These are phyloP conservation scores for Nothobranchius kuhntae DNA, from an alignment of 2,113 vertebrate genomes.

Conservation along the genomic window DNA sequence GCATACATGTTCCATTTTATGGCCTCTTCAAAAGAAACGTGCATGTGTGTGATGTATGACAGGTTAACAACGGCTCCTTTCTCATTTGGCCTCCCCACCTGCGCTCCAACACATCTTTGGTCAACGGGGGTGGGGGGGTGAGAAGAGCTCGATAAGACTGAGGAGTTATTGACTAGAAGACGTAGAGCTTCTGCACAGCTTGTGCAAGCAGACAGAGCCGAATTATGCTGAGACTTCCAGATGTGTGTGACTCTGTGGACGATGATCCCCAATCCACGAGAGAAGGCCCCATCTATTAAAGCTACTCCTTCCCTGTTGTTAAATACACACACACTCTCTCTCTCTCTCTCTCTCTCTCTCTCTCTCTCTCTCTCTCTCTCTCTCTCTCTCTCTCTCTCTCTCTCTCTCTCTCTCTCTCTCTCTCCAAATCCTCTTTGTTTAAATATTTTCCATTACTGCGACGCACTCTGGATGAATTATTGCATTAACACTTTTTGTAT, in stretches of 20 bases:
- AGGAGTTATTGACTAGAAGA: slow-evolving; percentile 66
- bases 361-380: too few species aligned
- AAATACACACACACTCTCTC: slow-evolving; percentile 35
- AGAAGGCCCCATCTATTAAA: slow-evolving; percentile 13
- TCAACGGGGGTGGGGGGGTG: neutral
- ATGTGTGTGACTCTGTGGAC: slow-evolving; percentile 24
- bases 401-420: neutral
- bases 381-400: too few species aligned
- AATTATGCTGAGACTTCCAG: slow-evolving; percentile 57
- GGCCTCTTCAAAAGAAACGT: slow-evolving; percentile 19
- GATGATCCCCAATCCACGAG: slow-evolving; percentile 13
- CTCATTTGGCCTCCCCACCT: slow-evolving; percentile 66
- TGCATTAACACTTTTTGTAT: slow-evolving; percentile 60
- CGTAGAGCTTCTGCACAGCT: slow-evolving; percentile 50
- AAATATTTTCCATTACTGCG: slow-evolving; percentile 63
- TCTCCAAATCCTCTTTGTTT: slow-evolving; percentile 54
- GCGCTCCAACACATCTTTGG: slow-evolving; percentile 45
- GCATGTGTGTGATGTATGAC: slow-evolving; percentile 44
- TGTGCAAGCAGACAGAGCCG: slow-evolving; percentile 59
- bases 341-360: too few species aligned
- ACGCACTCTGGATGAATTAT: slow-evolving; percentile 46
- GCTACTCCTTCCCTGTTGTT: slow-evolving; percentile 51
- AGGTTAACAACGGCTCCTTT: slow-evolving; percentile 64
- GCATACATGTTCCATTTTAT: slow-evolving; percentile 30
- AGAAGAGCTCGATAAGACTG: slow-evolving; percentile 47